Conservation (phyloP, 2,113 vertebrate genomes). For the Nesospiza acunhae region DNA sequence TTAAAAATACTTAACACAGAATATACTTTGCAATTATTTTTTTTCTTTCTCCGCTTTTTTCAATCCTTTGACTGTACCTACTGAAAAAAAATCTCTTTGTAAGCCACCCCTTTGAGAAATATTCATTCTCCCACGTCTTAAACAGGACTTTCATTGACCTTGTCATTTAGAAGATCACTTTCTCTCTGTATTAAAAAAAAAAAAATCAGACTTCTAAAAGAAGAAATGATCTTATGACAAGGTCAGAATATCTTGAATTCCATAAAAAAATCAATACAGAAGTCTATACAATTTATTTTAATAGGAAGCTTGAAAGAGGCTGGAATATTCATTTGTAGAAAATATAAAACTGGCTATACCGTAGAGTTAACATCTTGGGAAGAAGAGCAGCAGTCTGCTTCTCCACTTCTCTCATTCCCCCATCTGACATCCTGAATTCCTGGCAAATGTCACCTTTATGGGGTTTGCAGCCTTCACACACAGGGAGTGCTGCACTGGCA, state of each 20-base stretch:
- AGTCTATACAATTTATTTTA: neutral
- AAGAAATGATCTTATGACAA: neutral
- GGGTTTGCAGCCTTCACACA: neutral
- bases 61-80: neutral
- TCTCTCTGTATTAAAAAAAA: neutral
- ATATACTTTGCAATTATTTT: neutral
- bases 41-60: neutral
- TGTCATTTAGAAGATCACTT: slow-evolving; percentile 15
- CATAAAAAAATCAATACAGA: neutral
- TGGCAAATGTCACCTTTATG: neutral
- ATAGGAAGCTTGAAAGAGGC: neutral
- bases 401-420: neutral
- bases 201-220: neutral
- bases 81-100: slow-evolving; percentile 6
- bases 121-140: neutral
- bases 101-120: neutral
- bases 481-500: neutral
- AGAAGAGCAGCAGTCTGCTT: neutral
- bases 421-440: neutral
- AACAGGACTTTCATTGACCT: neutral
- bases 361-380: neutral
- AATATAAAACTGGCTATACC: neutral
- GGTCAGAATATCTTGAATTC: neutral
- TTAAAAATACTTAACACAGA: neutral
- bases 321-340: neutral